These are phyloP conservation scores for Thymelicus lineola DNA, from an alignment of 2,888 invertebrate species.

Conservation along the genomic window DNA sequence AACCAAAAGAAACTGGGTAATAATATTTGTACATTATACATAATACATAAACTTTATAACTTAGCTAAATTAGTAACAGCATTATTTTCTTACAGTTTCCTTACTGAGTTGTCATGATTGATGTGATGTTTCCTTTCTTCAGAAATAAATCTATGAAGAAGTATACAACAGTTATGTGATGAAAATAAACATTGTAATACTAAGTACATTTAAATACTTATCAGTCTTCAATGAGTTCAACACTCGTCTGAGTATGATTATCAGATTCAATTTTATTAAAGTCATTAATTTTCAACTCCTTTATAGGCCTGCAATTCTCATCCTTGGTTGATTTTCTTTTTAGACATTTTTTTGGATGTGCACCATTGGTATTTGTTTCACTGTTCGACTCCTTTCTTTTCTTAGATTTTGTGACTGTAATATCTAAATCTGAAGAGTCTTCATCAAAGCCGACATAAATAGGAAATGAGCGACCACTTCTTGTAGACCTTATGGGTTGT, in stretches of 20 bases:
- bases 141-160: neutral
- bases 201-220: conserved; percentile 9
- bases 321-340: conserved; percentile 74
- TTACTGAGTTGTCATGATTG: neutral
- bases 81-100: neutral
- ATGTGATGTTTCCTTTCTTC: neutral
- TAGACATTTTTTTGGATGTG: conserved; percentile 67
- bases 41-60: neutral
- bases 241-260: conserved; percentile 33
- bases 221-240: conserved; percentile 39
- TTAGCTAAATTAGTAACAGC: neutral
- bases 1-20: neutral
- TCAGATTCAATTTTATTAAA: conserved; percentile 35
- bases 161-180: neutral
- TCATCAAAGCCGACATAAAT: conserved; percentile 77
- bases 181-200: neutral
- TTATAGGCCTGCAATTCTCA: conserved; percentile 62
- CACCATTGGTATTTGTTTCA: conserved; percentile 62
- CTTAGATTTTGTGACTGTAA: conserved; percentile 69
- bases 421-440: conserved; percentile 75
- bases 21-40: neutral
- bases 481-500: conserved; percentile 70
- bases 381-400: conserved; percentile 69
- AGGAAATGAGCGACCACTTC: conserved; percentile 75
- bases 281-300: conserved; percentile 59